Evolutionary conservation across 2,888 invertebrate genomes (phyloP).

Genomic region (Xestia rhomboidea): DNA sequence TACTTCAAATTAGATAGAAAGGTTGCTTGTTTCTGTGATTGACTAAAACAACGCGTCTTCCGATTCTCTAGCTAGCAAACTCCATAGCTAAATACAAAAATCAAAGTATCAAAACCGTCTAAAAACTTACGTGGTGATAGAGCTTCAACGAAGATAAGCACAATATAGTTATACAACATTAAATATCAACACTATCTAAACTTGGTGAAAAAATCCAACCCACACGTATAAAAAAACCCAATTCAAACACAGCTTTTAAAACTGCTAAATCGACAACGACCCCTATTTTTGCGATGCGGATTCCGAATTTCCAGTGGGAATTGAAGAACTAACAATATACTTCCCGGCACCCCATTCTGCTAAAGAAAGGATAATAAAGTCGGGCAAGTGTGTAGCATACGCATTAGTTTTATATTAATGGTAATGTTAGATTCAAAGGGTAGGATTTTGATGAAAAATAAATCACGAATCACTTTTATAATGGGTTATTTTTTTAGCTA

Average conservation of each 20-base stretch:
- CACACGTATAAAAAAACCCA: constrained; percentile 23
- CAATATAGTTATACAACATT: neutral
- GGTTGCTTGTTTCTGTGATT: too few relatives aligned
- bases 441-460: constrained; percentile 37
- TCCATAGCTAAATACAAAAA: too few relatives aligned
- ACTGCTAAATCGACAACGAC: constrained; percentile 58
- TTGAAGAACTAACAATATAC: constrained; percentile 63
- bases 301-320: constrained; percentile 61
- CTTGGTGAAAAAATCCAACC: neutral
- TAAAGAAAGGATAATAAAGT: constrained; percentile 58
- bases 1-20: too few relatives aligned
- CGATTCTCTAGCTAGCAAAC: too few relatives aligned
- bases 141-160: too few relatives aligned
- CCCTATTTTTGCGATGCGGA: constrained; percentile 54
- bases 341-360: constrained; percentile 55
- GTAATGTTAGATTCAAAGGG: constrained; percentile 42
- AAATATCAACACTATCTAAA: constrained; percentile 1
- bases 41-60: too few relatives aligned
- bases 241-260: constrained; percentile 55
- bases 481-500: neutral
- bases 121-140: too few relatives aligned
- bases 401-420: constrained; percentile 62
- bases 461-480: constrained; percentile 38
- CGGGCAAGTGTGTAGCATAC: constrained; percentile 52
- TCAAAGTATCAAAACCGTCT: too few relatives aligned